A percentile compares a stretch with the other conserved stretches of the same genome.
Conservation (phyloP, 2,888 invertebrate genomes). For the Adelphocoris suturalis region DNA sequence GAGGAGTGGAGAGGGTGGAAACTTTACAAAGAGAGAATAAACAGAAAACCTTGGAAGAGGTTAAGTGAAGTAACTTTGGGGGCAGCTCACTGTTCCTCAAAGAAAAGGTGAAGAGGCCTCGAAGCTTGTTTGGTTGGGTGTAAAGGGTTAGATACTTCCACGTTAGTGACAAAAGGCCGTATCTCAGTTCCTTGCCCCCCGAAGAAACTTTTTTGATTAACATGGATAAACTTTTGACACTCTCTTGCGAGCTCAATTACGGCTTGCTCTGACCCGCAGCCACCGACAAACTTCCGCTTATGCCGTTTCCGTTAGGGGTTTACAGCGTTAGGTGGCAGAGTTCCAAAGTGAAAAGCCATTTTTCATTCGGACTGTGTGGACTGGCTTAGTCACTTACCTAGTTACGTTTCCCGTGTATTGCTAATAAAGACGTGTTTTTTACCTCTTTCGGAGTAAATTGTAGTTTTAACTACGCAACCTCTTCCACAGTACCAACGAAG, state of each 20-base stretch:
- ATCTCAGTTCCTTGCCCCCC: neutral
- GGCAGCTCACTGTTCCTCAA: conserved; percentile 22
- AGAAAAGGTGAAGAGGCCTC: conserved; percentile 36
- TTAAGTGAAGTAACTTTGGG: conserved; percentile 22
- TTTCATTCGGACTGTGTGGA: conserved; percentile 16
- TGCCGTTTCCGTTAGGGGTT: neutral
- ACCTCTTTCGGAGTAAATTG: neutral
- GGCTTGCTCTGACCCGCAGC: conserved; percentile 12
- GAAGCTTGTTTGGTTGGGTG: conserved; percentile 19
- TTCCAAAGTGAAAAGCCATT: conserved; percentile 27
- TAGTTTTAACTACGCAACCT: neutral
- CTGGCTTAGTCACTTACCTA: neutral
- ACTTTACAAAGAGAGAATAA: conserved; percentile 24
- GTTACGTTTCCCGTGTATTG: neutral
- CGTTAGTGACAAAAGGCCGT: conserved; percentile 27
- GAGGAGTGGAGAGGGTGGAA: neutral
- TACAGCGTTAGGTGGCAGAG: conserved; percentile 25
- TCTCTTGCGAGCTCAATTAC: conserved; percentile 53
- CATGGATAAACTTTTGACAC: conserved; percentile 57
- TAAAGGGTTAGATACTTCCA: conserved; percentile 35
- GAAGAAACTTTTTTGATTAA: conserved; percentile 53
- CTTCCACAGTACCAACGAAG: neutral
- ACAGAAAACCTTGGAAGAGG: conserved; percentile 34
- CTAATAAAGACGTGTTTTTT: neutral
- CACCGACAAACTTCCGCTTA: conserved; percentile 1